These are phyloP conservation scores for Agrochola lychnidis DNA, from an alignment of 2,888 invertebrate genomes.

Conservation along the genomic window DNA sequence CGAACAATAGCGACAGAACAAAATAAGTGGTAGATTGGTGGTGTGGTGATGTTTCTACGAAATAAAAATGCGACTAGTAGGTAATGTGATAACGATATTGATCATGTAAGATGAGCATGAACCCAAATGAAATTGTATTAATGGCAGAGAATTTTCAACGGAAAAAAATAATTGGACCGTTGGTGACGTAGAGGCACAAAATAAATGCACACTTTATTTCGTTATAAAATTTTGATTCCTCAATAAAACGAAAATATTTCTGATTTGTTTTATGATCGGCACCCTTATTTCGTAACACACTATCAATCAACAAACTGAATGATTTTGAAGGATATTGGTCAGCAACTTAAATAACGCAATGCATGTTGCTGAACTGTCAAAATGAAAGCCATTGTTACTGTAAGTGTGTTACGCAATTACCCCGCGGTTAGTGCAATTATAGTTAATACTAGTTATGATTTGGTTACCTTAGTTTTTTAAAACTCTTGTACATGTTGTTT, in stretches of 20 bases:
- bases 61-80: background rate
- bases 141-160: no score
- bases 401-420: no score
- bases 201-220: background rate
- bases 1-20: background rate
- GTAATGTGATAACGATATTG: no score
- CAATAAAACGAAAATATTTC: background rate
- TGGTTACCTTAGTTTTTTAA: background rate
- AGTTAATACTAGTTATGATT: background rate
- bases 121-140: background rate
- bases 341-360: no score
- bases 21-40: background rate
- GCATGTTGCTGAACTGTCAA: no score
- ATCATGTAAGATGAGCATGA: background rate
- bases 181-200: background rate
- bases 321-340: no score
- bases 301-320: no score
- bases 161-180: background rate
- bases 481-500: background rate
- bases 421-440: background rate
- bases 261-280: background rate
- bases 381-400: no score
- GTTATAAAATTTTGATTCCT: no score
- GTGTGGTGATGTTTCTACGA: no score
- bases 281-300: no score